These are phyloP conservation scores for Turritopsis rubra DNA, from an alignment of 30 jellyfish, hydroid and myxozoan species.

Conservation along the genomic window DNA sequence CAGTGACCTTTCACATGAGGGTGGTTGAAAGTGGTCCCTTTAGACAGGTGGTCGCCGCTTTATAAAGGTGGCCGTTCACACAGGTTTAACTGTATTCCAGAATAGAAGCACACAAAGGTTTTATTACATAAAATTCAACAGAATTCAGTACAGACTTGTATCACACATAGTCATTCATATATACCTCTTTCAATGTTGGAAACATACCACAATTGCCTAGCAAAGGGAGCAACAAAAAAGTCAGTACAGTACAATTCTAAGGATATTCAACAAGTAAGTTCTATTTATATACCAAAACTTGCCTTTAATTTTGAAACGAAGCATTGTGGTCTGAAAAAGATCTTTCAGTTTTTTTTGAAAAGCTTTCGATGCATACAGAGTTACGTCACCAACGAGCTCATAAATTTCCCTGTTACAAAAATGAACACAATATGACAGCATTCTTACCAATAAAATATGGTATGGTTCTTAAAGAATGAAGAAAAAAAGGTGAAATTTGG, in stretches of 20 bases:
- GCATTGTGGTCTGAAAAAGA: conserved; percentile 38
- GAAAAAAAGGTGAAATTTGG: background rate
- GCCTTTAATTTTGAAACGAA: conserved; percentile 41
- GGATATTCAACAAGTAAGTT: background rate
- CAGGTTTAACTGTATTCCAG: too few relatives aligned
- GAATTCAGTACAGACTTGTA: too few relatives aligned
- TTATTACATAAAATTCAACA: too few relatives aligned
- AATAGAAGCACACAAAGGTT: too few relatives aligned
- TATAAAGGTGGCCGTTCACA: too few relatives aligned
- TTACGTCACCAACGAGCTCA: conserved; percentile 37
- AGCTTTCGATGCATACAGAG: conserved; percentile 39
- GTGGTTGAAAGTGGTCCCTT: too few relatives aligned
- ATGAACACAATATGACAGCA: background rate
- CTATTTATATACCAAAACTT: background rate
- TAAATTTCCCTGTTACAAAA: background rate
- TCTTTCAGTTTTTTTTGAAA: conserved; percentile 35
- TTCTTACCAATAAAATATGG: background rate
- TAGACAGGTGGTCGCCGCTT: too few relatives aligned
- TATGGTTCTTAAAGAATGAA: background rate
- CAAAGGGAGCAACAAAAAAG: background rate
- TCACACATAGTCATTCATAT: too few relatives aligned
- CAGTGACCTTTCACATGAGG: too few relatives aligned
- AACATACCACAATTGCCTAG: conserved; percentile 47
- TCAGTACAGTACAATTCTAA: background rate
- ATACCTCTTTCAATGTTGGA: conserved; percentile 70